Percentiles rank a stretch among this genome's conserved stretches.
Conservation (phyloP, 2,888 invertebrate species). For the Homarus gammarus region DNA sequence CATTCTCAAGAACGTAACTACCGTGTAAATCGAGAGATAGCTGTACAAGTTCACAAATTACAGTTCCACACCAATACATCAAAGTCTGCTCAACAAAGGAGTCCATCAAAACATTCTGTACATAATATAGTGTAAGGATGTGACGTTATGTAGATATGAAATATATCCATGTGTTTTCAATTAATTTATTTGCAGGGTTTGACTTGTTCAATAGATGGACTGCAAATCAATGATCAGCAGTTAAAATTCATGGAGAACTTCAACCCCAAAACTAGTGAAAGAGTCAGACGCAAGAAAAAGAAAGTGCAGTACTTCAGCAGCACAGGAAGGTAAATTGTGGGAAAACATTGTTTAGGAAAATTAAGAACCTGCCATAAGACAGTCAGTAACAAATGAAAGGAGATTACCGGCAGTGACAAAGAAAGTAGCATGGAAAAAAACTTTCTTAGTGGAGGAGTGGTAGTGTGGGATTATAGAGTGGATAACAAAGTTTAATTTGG, state of each 20-base stretch:
- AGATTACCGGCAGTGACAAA: not conserved
- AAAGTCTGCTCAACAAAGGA: too few relatives aligned
- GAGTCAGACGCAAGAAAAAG: conserved; percentile 71
- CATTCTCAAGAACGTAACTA: too few relatives aligned
- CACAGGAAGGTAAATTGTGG: conserved; percentile 45
- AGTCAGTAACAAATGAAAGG: not conserved
- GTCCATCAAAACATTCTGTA: too few relatives aligned
- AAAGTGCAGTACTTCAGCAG: conserved; percentile 72
- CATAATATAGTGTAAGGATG: too few relatives aligned
- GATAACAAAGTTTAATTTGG: too few relatives aligned
- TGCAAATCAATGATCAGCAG: conserved; percentile 58
- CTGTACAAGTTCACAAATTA: too few relatives aligned
- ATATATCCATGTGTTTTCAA: not conserved
- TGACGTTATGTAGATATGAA: too few relatives aligned
- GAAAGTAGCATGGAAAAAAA: not conserved
- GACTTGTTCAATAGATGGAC: conserved; percentile 36
- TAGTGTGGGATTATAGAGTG: too few relatives aligned
- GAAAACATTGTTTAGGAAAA: not conserved
- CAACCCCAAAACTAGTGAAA: conserved; percentile 68
- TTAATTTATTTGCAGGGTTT: conserved; percentile 28
- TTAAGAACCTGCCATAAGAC: not conserved
- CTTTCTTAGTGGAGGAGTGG: too few relatives aligned
- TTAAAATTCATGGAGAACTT: conserved; percentile 68
- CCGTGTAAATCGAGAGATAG: too few relatives aligned
- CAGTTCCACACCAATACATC: too few relatives aligned